A percentile compares a stretch with the other conserved stretches of the same genome.
phyloP scores from a whole-genome alignment of 2,797 vertebrate species.

The Ateles fusciceps region DNA sequence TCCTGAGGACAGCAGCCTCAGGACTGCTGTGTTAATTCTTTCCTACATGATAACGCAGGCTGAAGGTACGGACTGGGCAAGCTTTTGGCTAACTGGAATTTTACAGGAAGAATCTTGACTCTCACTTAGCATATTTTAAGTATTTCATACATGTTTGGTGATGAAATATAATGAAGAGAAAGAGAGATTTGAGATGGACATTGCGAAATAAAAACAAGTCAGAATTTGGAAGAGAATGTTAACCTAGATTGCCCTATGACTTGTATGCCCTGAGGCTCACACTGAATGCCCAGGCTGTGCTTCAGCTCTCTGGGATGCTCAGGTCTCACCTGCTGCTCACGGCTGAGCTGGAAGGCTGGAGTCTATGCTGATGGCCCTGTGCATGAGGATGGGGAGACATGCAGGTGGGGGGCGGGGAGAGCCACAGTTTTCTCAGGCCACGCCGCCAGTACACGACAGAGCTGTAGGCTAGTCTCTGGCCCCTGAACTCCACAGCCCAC shows the following conservation, averaged over 20 bases:
- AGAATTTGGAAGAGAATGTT: not conserved
- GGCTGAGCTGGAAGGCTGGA: rapidly evolving
- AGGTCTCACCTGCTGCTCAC: rapidly evolving
- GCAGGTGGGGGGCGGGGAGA: too few species aligned
- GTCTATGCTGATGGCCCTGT: not conserved
- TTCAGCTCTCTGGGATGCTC: not conserved
- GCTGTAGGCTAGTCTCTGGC: not conserved
- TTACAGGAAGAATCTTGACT: not conserved
- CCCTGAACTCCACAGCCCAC: not conserved
- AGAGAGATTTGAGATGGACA: not conserved
- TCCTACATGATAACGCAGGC: not conserved
- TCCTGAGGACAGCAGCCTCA: not conserved
- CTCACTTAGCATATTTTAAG: not conserved
- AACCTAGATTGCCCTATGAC: not conserved
- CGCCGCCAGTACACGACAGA: rapidly evolving
- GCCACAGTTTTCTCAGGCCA: not conserved
- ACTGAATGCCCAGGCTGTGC: rapidly evolving
- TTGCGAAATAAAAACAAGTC: not conserved
- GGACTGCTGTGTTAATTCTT: not conserved
- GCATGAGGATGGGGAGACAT: too few species aligned
- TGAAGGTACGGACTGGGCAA: not conserved
- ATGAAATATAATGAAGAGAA: not conserved
- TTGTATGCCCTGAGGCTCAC: not conserved
- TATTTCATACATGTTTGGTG: not conserved
- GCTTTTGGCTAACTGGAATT: not conserved